Conservation (phyloP, 1,140 invertebrate genomes). For the Drosophila parvula region DNA sequence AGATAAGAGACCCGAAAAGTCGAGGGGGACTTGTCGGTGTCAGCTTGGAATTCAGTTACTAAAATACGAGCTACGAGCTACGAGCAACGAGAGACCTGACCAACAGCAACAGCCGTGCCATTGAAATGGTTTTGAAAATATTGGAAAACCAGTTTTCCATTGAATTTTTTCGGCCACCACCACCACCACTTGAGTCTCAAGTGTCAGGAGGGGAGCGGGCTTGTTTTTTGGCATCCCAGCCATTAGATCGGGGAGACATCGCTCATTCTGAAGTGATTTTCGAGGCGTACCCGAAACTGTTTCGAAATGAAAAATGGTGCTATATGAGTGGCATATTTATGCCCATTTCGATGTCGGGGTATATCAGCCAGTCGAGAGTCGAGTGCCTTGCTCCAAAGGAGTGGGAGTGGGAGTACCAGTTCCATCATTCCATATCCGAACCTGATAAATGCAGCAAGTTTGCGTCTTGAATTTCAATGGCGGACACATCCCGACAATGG, state of each 20-base stretch:
- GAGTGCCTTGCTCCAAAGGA: conserved; percentile 13
- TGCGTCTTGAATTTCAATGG: conserved; percentile 82
- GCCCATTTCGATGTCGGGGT: conserved; percentile 50
- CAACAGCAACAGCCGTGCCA: conserved; percentile 26
- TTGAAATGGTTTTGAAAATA: conserved; percentile 66
- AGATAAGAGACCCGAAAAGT: conserved; percentile 64
- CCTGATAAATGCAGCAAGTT: conserved; percentile 79
- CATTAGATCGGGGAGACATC: conserved; percentile 74
- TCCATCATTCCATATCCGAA: conserved; percentile 12
- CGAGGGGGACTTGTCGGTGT: conserved; percentile 48
- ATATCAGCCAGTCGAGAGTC: conserved; percentile 42
- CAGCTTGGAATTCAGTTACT: conserved; percentile 53
- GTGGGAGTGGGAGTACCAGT: conserved; percentile 14
- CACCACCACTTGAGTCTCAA: conserved; percentile 67
- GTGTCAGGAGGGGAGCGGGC: conserved; percentile 44
- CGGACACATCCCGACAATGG: conserved; percentile 53
- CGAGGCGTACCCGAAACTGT: conserved; percentile 53
- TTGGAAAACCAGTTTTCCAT: conserved; percentile 72
- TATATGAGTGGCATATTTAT: conserved; percentile 71
- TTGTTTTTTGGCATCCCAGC: conserved; percentile 39
- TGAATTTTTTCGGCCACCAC: conserved; percentile 55
- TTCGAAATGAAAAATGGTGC: conserved; percentile 75
- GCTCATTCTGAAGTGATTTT: conserved; percentile 69
- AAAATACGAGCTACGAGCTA: conserved; percentile 60
- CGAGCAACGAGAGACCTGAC: conserved; percentile 32